Percentiles rank a stretch among this genome's conserved stretches.
These are phyloP conservation scores for Channallabes apus DNA, from an alignment of 2,797 vertebrate genomes.

Conservation along the genomic window DNA sequence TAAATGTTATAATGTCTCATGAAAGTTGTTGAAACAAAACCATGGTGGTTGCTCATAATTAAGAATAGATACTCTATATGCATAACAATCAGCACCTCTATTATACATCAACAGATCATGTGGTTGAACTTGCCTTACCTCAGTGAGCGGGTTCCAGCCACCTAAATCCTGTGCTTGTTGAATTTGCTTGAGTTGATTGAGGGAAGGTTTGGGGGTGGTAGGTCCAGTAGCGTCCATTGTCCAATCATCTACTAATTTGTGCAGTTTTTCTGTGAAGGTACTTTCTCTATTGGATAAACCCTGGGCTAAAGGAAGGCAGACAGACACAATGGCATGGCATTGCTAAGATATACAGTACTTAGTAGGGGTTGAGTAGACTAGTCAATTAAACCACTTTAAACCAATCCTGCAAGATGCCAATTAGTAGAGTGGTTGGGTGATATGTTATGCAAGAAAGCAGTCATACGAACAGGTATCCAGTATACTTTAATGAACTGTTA, in stretches of 20 bases:
- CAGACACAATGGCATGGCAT: constrained; percentile 51
- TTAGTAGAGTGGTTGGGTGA: not conserved
- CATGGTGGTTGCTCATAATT: too few species aligned
- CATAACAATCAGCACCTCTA: not conserved
- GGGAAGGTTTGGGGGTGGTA: constrained; percentile 80
- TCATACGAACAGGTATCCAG: not conserved
- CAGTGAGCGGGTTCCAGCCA: constrained; percentile 78
- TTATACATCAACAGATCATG: not conserved
- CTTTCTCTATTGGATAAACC: constrained; percentile 77
- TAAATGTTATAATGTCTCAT: too few species aligned
- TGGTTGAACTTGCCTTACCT: constrained; percentile 69
- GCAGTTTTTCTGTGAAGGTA: constrained; percentile 91
- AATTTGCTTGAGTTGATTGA: constrained; percentile 92
- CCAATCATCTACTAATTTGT: constrained; percentile 92
- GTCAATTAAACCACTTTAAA: not conserved
- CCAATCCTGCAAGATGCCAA: not conserved
- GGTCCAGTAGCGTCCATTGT: constrained; percentile 82
- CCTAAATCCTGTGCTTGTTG: constrained; percentile 85
- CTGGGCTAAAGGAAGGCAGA: constrained; percentile 66
- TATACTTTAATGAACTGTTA: not conserved
- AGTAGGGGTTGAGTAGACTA: too few species aligned
- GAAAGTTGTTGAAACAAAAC: too few species aligned
- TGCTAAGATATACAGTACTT: not conserved
- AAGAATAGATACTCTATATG: not conserved
- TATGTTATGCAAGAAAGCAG: not conserved